Conservation (phyloP, 2,888 invertebrate genomes). For the Epirrita christyi region DNA sequence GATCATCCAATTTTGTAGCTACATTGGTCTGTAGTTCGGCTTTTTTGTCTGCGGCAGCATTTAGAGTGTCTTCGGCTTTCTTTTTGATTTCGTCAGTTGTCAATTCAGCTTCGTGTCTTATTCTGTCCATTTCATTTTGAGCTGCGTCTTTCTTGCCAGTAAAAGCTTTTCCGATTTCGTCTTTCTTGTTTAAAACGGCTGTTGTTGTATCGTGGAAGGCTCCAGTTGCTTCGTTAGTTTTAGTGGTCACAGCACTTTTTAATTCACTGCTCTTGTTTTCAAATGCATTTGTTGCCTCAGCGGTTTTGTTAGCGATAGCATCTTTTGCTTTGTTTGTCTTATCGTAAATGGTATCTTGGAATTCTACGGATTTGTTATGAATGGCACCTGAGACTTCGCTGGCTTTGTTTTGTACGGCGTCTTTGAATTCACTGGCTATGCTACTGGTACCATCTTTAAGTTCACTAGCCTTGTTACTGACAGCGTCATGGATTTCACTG, state of each 20-base stretch:
- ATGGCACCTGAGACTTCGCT: conserved; percentile 43
- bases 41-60: conserved; percentile 65
- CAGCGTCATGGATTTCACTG: conserved; percentile 45
- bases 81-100: conserved; percentile 75
- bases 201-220: conserved; percentile 51
- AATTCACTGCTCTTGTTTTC: conserved; percentile 41
- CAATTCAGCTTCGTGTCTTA: conserved; percentile 73
- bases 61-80: conserved; percentile 70
- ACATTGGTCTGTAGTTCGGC: conserved; percentile 59
- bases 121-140: conserved; percentile 67
- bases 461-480: conserved; percentile 51
- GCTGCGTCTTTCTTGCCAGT: conserved; percentile 61
- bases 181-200: conserved; percentile 52
- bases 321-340: conserved; percentile 40
- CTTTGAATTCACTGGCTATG: conserved; percentile 40
- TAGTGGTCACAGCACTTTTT: conserved; percentile 43
- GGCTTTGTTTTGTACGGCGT: conserved; percentile 42
- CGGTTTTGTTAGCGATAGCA: conserved; percentile 37
- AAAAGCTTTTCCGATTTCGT: conserved; percentile 52
- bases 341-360: conserved; percentile 44
- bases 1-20: conserved; percentile 50
- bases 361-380: conserved; percentile 40
- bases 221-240: conserved; percentile 45
- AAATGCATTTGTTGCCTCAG: conserved; percentile 42
- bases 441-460: conserved; percentile 36